A percentile compares a stretch with the other conserved stretches of the same genome.
These are phyloP conservation scores for Synergus itoensis DNA, from an alignment of 2,888 invertebrate genomes.

Conservation along the genomic window DNA sequence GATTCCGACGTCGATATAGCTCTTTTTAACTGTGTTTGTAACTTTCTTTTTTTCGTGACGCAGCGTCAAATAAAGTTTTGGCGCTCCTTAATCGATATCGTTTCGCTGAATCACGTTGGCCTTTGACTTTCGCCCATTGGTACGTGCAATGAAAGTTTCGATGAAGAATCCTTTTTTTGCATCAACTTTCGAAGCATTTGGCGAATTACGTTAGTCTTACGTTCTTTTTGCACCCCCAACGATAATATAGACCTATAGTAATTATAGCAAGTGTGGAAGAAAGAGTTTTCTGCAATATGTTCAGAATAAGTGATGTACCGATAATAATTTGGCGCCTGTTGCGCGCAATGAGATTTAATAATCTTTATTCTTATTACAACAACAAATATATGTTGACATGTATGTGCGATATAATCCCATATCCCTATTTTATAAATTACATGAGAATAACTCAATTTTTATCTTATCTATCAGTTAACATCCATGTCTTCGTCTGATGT, in stretches of 20 bases:
- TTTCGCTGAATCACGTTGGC: slow-evolving; percentile 29
- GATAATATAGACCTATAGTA: too few relatives aligned
- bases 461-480: background rate
- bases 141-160: slow-evolving; percentile 31
- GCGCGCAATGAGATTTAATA: too few relatives aligned
- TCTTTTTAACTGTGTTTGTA: slow-evolving; percentile 14
- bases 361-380: background rate
- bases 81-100: slow-evolving; percentile 37
- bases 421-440: background rate
- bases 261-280: too few relatives aligned
- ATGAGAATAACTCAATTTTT: background rate
- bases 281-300: too few relatives aligned
- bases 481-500: slow-evolving; percentile 1
- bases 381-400: background rate
- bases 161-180: background rate
- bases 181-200: background rate
- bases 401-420: background rate
- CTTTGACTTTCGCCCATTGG: slow-evolving; percentile 31
- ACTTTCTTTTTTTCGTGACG: slow-evolving; percentile 37
- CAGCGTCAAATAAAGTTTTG: slow-evolving; percentile 34
- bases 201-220: background rate
- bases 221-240: background rate
- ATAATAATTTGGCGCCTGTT: too few relatives aligned
- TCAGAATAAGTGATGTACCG: too few relatives aligned
- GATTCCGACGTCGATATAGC: slow-evolving; percentile 3